Percentiles rank a stretch among this genome's conserved stretches.
These are phyloP conservation scores for Brachionus angularis DNA, from an alignment of 1,140 invertebrate species.

Conservation along the genomic window DNA sequence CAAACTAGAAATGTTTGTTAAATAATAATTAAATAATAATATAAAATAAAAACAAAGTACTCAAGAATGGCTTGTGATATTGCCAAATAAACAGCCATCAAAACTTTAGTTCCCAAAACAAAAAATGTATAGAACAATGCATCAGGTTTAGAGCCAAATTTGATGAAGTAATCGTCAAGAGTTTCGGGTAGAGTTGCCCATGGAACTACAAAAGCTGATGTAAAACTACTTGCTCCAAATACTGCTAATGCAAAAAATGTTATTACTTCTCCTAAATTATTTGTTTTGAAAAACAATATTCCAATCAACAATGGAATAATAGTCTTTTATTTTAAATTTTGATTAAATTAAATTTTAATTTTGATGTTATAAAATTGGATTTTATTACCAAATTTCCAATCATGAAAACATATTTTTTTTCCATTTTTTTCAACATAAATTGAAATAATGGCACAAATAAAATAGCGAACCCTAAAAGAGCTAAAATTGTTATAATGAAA, in stretches of 20 bases:
- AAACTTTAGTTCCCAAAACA: constrained; percentile 13
- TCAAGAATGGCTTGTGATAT: constrained; percentile 20
- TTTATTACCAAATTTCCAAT: constrained; percentile 26
- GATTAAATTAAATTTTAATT: not conserved
- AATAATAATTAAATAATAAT: not conserved
- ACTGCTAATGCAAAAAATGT: constrained; percentile 18
- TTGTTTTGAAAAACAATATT: constrained; percentile 30
- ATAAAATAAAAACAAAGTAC: not conserved
- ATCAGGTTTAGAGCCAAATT: constrained; percentile 23
- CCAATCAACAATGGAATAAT: constrained; percentile 36
- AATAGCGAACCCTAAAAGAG: not conserved
- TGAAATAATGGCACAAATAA: constrained; percentile 25
- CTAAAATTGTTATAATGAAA: constrained; percentile 20
- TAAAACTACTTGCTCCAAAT: constrained; percentile 21
- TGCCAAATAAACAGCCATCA: constrained; percentile 19
- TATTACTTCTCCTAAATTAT: not conserved
- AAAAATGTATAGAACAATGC: constrained; percentile 42
- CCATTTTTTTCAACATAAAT: constrained; percentile 5
- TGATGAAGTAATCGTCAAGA: constrained; percentile 9
- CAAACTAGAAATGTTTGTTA: not conserved
- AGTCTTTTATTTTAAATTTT: not conserved
- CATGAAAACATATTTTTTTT: constrained; percentile 5
- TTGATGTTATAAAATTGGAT: not conserved
- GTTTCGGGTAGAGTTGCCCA: constrained; percentile 25
- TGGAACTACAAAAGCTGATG: constrained; percentile 20